A percentile compares a stretch with the other conserved stretches of the same genome.
Conservation (phyloP, 2,888 invertebrate genomes). For the Zootermopsis nevadensis region DNA sequence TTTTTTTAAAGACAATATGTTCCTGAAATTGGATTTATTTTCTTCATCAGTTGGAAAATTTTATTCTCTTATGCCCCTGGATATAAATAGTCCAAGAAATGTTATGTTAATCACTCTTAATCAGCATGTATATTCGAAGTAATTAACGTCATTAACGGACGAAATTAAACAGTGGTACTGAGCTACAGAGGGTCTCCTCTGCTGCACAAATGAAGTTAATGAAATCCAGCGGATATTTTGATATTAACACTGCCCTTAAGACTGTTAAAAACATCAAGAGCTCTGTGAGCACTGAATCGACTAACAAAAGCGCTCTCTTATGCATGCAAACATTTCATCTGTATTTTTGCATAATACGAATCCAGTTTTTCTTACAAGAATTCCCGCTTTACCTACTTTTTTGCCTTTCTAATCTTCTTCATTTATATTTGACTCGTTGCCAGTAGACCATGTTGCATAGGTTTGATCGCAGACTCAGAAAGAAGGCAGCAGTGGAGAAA, state of each 20-base stretch:
- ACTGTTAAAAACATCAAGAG: background rate
- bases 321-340: conserved; percentile 22
- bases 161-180: too few relatives aligned
- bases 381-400: conserved; percentile 12
- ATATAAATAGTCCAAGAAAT: too few relatives aligned
- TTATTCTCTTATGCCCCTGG: too few relatives aligned
- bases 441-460: conserved; percentile 24
- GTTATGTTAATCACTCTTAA: too few relatives aligned
- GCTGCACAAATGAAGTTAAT: background rate
- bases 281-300: background rate
- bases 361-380: conserved; percentile 13
- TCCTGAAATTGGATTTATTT: too few relatives aligned
- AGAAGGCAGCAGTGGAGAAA: background rate
- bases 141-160: too few relatives aligned
- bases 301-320: background rate
- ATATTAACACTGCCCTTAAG: background rate
- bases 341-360: conserved; percentile 16
- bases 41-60: too few relatives aligned
- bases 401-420: conserved; percentile 25
- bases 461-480: background rate
- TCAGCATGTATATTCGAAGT: too few relatives aligned
- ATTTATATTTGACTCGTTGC: conserved; percentile 41
- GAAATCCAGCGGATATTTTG: background rate
- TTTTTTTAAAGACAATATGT: too few relatives aligned
- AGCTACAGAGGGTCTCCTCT: too few relatives aligned